These are phyloP conservation scores for Eubasilissa splendida DNA, from an alignment of 2,888 invertebrate genomes.

Conservation along the genomic window DNA sequence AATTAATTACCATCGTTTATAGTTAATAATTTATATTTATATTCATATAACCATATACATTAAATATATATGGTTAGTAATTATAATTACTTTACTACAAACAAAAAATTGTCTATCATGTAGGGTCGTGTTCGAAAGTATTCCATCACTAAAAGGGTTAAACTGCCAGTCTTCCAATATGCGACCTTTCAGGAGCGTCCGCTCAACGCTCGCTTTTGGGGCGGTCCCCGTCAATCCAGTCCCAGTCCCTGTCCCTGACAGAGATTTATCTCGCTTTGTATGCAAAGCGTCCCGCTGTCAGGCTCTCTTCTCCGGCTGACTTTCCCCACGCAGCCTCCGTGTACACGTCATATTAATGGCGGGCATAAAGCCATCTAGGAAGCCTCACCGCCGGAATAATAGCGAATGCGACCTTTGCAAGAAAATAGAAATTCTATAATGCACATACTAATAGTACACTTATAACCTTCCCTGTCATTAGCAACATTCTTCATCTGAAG, in stretches of 20 bases:
- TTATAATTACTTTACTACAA: too few species aligned
- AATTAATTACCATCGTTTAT: too few species aligned
- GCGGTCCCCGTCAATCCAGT: constrained; percentile 35
- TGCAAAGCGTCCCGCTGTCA: constrained; percentile 51
- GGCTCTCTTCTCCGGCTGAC: constrained; percentile 27
- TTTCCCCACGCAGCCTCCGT: constrained; percentile 40
- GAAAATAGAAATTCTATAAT: too few species aligned
- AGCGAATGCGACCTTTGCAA: too few species aligned
- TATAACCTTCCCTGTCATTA: too few species aligned
- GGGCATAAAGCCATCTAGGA: constrained; percentile 47
- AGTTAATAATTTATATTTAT: too few species aligned
- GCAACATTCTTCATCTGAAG: too few species aligned
- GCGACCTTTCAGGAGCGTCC: constrained; percentile 12
- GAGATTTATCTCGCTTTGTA: constrained; percentile 56
- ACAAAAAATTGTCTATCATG: neutral
- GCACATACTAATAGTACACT: too few species aligned
- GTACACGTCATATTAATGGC: constrained; percentile 54
- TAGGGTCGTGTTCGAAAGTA: neutral
- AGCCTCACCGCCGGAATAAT: neutral
- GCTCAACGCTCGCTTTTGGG: constrained; percentile 21
- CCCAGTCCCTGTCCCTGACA: constrained; percentile 26
- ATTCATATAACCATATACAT: too few species aligned
- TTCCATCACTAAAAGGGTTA: neutral
- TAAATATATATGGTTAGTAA: too few species aligned
- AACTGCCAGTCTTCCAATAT: neutral